Evolutionary conservation across 2,888 invertebrate genomes (phyloP), one percentile per base, ranked within the genome.

Genomic region (Ichneumoninae sp.): DNA sequence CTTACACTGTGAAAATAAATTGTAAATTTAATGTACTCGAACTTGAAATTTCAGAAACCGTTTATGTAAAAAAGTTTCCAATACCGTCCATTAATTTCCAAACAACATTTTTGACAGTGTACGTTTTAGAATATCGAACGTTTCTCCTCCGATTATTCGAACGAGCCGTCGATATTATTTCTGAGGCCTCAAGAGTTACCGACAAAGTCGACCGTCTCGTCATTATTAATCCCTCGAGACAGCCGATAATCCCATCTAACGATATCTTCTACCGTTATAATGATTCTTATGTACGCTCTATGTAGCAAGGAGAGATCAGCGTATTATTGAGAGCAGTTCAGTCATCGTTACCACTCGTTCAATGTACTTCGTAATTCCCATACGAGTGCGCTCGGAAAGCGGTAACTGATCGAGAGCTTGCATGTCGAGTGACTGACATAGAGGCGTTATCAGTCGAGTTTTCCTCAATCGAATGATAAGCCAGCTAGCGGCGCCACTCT

Each of bases 401-500:
- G 54, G 33, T 44, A 1, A 73, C 33, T 26, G 26, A 19, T 8
- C 22, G 8, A 3, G 10, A 22, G 54, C 7, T 8, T 54, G 13
- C 47, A 47, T 22, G 3, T 40, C 26, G 5, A 22, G 4, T 19
- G 19, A 26, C 13, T 13, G 7, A 73, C 26, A 73, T 7, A 7
- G 26, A n/a, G 60, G 60, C 44, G 16, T 73, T 73, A 73, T 60
- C 73, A 73, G 30, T 44, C 22, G 71, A 73, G 71, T 36, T 16
- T 40, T 16, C 26, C 16, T 6, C 22, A 44, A 57, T 57, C 71
- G 73, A 52, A 16, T 73, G 73, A 73, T 73, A 80, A 73, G 65
- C 30, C 16, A 54, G 30, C 30, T 47, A 63, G 78, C 8, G 81
- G 84, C 84, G 84, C 84, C 81, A 85, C 84, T 78, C 44, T 70